Base-by-base conservation (phyloP, 2,113 vertebrate species). In the Microtus oregoni region DNA sequence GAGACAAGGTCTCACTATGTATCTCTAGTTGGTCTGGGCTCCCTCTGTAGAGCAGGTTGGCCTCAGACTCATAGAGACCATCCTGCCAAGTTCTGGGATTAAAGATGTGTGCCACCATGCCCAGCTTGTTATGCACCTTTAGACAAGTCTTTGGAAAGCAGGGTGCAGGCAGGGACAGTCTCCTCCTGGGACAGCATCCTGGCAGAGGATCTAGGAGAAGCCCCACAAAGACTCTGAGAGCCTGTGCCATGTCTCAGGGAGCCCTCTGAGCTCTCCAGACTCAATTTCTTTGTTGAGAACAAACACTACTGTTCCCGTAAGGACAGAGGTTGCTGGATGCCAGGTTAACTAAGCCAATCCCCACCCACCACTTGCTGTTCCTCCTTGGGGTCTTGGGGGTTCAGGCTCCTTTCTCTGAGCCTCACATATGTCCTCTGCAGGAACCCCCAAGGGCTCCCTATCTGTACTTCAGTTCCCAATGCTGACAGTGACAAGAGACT, bases 351-450 rank as follows among this genome's bases (percentile, higher is more conserved):
- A 72, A 72, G 70, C 0, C 3, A n/a, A n/a, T 63, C 15, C 30
- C 35, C 35, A 72, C 22, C 14, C 14, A 52, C 47, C 8, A 50
- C 76, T 67, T n/a, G 6, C 19, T 52, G 8, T 65, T 61, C 19
- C 52, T 32, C 8, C 2, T 73, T 15, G 8, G 19, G 65, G 72
- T 55, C 32, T 61, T 63, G 4, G 0, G 14, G 58, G 1, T 9
- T 68, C 24, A 22, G 68, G 61, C 28, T 76, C 22, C 79, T 24
- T 28, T 30, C 58, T 32, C 72, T 6, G 7, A n/a, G 12, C 1
- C 2, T 38, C 41, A 28, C 7, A 0, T 1, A 0, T 0, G 1
- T 73, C 26, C 38, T 35, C 11, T 68, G 47, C 1, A 4, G 32
- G 67, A 86, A 95, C 17, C 63, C 63, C 26, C 68, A 22, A n/a